These are phyloP conservation scores for Noctua janthe DNA, from an alignment of 2,888 invertebrate genomes.

Conservation along the genomic window DNA sequence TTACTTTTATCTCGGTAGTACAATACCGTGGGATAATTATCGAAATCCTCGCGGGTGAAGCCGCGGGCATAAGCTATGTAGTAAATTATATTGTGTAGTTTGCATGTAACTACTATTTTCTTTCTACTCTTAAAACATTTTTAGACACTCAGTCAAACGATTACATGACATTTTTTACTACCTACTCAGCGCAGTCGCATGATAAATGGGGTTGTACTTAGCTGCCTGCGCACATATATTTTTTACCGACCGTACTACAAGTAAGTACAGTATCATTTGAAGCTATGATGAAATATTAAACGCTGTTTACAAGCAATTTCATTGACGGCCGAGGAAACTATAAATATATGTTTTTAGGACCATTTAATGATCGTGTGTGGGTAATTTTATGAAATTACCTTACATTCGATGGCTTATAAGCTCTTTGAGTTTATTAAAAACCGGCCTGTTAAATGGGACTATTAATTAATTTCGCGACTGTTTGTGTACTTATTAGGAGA, in stretches of 20 bases:
- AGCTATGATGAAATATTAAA: slow-evolving; percentile 52
- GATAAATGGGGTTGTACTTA: not conserved
- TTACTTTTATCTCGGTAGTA: not conserved
- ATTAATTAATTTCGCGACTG: slow-evolving; percentile 9
- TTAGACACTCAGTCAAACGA: not conserved
- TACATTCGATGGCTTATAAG: slow-evolving; percentile 39
- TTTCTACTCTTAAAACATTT: not conserved
- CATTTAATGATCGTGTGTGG: slow-evolving; percentile 21
- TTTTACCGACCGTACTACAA: slow-evolving; percentile 13
- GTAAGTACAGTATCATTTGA: slow-evolving; percentile 18
- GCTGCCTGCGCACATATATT: not conserved
- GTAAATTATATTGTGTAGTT: not conserved
- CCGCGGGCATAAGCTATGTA: not conserved
- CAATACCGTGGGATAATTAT: too few species aligned
- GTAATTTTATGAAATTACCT: slow-evolving; percentile 54
- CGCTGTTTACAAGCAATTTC: slow-evolving; percentile 44
- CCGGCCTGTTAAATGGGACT: slow-evolving; percentile 8
- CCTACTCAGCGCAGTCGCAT: not conserved
- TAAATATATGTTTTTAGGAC: slow-evolving; percentile 46
- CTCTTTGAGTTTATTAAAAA: slow-evolving; percentile 21
- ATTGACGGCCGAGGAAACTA: slow-evolving; percentile 48
- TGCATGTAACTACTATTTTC: not conserved
- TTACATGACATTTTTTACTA: not conserved
- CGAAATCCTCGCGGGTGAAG: not conserved
- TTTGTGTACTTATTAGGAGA: slow-evolving; percentile 9